Percentiles rank a stretch among this genome's conserved stretches.
Conservation (phyloP, 2,113 vertebrate species). For the Plectropomus leopardus region DNA sequence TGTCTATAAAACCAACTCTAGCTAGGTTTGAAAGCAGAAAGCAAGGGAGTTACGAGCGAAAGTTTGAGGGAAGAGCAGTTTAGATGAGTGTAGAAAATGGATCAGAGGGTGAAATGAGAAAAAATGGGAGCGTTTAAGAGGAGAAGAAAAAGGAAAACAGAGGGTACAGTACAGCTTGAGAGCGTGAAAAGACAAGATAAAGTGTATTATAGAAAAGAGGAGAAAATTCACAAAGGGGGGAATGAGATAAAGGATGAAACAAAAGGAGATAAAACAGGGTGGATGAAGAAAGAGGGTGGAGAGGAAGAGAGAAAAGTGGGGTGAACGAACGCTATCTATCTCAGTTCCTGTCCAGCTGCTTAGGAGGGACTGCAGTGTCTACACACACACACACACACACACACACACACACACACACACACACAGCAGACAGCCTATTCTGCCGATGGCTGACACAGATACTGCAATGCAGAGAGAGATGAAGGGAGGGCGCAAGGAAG, state of each 20-base stretch:
- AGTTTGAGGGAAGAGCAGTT: background rate
- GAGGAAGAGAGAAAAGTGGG: slow-evolving; percentile 14
- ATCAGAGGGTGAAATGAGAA: slow-evolving; percentile 20
- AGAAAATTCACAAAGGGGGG: background rate
- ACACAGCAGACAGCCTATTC: slow-evolving; percentile 55
- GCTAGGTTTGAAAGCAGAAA: background rate
- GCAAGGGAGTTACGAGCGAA: background rate
- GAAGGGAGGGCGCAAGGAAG: slow-evolving; percentile 29
- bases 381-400: slow-evolving; percentile 6
- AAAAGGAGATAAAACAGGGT: slow-evolving; percentile 13
- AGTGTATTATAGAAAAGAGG: background rate
- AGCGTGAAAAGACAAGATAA: background rate
- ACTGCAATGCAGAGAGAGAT: slow-evolving; percentile 82
- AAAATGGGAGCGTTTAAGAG: background rate
- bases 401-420: slow-evolving; percentile 45
- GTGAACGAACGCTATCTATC: slow-evolving; percentile 53
- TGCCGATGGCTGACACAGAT: slow-evolving; percentile 82
- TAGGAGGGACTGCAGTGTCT: slow-evolving; percentile 64
- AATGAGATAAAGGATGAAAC: background rate
- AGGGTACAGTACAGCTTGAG: background rate
- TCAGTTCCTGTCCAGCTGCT: slow-evolving; percentile 75
- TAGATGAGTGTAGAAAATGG: background rate
- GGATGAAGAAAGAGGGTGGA: background rate
- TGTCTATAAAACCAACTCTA: background rate
- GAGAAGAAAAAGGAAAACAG: background rate